phyloP scores from a whole-genome alignment of 2,113 vertebrate species.

The Eudyptes chrysolophus region DNA sequence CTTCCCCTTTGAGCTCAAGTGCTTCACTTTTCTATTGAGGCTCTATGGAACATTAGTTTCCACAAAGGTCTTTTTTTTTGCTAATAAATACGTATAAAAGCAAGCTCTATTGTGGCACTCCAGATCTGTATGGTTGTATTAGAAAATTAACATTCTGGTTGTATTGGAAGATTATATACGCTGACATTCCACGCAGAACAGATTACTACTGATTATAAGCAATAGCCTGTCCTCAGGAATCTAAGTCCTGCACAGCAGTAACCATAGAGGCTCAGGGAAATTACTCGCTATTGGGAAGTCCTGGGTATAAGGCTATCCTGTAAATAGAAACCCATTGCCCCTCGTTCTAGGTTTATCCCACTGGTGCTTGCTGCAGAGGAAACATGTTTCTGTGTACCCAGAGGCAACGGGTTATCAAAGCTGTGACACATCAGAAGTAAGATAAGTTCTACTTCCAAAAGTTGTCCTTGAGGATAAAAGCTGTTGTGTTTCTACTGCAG shows the following conservation, averaged over 20 bases:
- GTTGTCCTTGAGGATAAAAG: not conserved
- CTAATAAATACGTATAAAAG: constrained; percentile 26
- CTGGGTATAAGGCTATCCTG: not conserved
- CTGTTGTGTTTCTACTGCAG: not conserved
- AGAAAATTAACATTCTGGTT: constrained; percentile 28
- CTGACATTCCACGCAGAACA: not conserved
- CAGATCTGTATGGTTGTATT: not conserved
- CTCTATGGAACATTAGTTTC: not conserved
- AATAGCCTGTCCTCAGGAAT: not conserved
- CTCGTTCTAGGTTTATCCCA: not conserved
- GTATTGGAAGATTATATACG: constrained; percentile 4
- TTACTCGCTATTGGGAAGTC: rapidly evolving
- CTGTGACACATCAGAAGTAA: not conserved
- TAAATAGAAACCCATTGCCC: not conserved
- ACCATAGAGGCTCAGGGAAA: not conserved
- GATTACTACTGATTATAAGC: not conserved
- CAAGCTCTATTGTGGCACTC: not conserved
- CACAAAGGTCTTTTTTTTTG: not conserved
- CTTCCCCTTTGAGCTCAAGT: constrained; percentile 7
- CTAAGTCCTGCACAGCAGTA: not conserved
- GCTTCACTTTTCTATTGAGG: not conserved
- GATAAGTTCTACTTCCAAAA: not conserved
- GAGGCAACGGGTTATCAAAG: not conserved
- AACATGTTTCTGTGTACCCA: not conserved
- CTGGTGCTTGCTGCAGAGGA: not conserved